phyloP scores from a whole-genome alignment of 2,888 invertebrate species.

The Monoplex corrugatus region DNA sequence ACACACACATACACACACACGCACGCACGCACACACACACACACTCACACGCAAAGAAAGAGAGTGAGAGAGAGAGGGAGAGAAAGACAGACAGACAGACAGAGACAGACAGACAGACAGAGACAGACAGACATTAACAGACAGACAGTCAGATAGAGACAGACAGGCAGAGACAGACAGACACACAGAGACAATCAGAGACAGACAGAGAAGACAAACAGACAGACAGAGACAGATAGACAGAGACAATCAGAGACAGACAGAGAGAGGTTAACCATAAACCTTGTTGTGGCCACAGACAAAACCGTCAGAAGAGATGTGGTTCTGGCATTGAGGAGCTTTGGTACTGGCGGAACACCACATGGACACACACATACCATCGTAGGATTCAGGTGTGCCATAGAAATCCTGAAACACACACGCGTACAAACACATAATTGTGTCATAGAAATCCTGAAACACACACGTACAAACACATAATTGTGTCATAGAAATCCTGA shows the following conservation, averaged over 20 bases:
- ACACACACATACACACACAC: not conserved
- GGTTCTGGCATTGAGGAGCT: conserved; percentile 47
- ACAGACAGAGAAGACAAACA: not conserved
- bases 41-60: not conserved
- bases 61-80: not conserved
- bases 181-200: not conserved
- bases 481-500: too few species aligned
- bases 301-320: conserved; percentile 62
- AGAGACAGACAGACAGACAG: not conserved
- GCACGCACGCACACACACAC: not conserved
- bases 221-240: not conserved
- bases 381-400: conserved; percentile 39
- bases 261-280: not conserved
- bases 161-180: not conserved
- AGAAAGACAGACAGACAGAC: conserved; percentile 14
- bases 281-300: conserved; percentile 64
- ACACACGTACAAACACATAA: too few species aligned
- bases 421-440: too few species aligned
- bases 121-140: not conserved
- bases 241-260: not conserved
- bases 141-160: too few species aligned
- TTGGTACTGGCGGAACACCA: conserved; percentile 57
- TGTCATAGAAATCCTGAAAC: too few species aligned
- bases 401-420: conserved; percentile 58
- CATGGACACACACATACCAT: conserved; percentile 56